phyloP scores from a whole-genome alignment of 1,140 invertebrate genomes.

The Hydropsyche tenuis region DNA sequence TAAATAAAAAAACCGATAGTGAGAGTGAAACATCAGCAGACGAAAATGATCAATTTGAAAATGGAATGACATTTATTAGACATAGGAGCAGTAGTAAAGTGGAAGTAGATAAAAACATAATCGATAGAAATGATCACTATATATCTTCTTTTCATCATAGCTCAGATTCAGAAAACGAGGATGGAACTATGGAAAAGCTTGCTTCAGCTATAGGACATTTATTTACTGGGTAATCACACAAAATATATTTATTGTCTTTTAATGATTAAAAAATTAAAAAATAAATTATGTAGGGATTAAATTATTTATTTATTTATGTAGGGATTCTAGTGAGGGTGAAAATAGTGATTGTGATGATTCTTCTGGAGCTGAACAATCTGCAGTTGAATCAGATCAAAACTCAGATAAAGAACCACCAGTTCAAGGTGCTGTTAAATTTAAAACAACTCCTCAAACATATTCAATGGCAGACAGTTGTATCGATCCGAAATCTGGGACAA shows the following conservation, averaged over 20 bases:
- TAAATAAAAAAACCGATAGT: constrained; percentile 55
- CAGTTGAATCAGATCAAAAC: constrained; percentile 58
- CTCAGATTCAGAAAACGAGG: constrained; percentile 83
- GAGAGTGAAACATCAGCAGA: constrained; percentile 70
- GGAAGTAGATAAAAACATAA: constrained; percentile 50
- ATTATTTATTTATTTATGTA: constrained; percentile 51
- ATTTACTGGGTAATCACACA: constrained; percentile 67
- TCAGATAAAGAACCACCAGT: constrained; percentile 54
- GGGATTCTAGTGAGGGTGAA: constrained; percentile 78
- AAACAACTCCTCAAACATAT: constrained; percentile 43
- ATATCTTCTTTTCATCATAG: constrained; percentile 70
- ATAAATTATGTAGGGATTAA: neutral
- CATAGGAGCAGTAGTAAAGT: constrained; percentile 58
- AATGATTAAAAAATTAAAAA: neutral
- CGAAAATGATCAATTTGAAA: constrained; percentile 65
- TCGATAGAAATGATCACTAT: constrained; percentile 53
- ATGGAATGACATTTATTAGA: constrained; percentile 66
- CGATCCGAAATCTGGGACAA: constrained; percentile 26
- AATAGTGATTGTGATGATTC: constrained; percentile 74
- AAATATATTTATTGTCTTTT: neutral
- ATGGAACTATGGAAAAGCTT: constrained; percentile 72
- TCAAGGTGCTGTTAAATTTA: constrained; percentile 46
- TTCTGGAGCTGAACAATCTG: constrained; percentile 66
- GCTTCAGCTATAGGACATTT: constrained; percentile 75
- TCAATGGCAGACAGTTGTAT: constrained; percentile 23